Conservation (phyloP, 2,888 invertebrate genomes). For the Axea sp. region DNA sequence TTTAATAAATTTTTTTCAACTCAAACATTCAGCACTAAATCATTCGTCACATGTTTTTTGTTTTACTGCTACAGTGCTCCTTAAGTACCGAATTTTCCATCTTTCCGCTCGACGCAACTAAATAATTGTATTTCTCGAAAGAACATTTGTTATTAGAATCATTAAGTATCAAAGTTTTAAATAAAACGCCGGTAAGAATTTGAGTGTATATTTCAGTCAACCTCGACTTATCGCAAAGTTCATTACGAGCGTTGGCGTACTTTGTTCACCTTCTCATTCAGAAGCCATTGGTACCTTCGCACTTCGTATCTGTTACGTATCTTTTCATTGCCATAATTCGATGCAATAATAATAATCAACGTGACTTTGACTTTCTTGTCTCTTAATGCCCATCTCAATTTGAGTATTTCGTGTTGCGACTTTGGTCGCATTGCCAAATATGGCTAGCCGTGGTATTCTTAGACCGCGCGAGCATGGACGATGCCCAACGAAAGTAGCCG, state of each 20-base stretch:
- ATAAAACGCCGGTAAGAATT: too few relatives aligned
- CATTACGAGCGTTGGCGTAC: slow-evolving; percentile 32
- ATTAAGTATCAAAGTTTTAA: too few relatives aligned
- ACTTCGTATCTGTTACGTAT: slow-evolving; percentile 9
- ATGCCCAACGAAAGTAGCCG: slow-evolving; percentile 71
- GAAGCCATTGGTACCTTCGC: slow-evolving; percentile 22
- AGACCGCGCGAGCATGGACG: slow-evolving; percentile 74
- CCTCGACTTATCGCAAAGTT: slow-evolving; percentile 29
- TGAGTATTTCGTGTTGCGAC: slow-evolving; percentile 66
- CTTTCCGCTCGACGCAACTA: too few relatives aligned
- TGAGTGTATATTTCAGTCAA: too few relatives aligned
- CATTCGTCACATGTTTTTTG: too few relatives aligned
- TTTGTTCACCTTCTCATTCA: slow-evolving; percentile 26
- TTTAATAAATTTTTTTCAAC: too few relatives aligned
- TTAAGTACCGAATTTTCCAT: too few relatives aligned
- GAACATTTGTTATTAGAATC: too few relatives aligned
- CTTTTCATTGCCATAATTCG: slow-evolving; percentile 24
- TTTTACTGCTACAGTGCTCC: too few relatives aligned
- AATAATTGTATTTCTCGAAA: too few relatives aligned
- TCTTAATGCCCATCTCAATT: slow-evolving; percentile 31
- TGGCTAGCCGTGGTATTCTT: slow-evolving; percentile 78
- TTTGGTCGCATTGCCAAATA: slow-evolving; percentile 78
- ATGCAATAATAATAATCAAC: slow-evolving; percentile 10
- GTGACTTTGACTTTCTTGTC: slow-evolving; percentile 43
- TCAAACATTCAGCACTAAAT: too few relatives aligned